These are phyloP conservation scores for Meiosimyza platycephala DNA, from an alignment of 2,888 invertebrate species.

Conservation along the genomic window DNA sequence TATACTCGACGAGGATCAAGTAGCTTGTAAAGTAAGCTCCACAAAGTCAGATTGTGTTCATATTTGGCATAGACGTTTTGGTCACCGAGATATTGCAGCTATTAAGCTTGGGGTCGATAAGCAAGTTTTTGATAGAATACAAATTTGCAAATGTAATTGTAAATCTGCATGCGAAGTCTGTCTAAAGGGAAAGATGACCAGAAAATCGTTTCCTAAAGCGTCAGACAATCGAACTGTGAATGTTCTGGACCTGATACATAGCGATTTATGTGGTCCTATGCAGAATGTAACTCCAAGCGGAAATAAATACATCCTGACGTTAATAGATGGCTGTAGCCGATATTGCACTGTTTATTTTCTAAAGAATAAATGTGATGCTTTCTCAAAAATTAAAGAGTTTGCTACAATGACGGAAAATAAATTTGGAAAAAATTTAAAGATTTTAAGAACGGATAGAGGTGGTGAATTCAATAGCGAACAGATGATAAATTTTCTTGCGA, in stretches of 20 bases:
- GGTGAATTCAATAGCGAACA: slow-evolving; percentile 2
- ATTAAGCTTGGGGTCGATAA: too few relatives aligned
- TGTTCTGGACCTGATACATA: slow-evolving; percentile 10
- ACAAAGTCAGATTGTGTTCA: too few relatives aligned
- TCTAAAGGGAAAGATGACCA: not conserved
- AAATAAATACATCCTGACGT: slow-evolving; percentile 1
- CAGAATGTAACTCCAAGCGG: slow-evolving; percentile 13
- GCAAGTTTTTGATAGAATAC: too few relatives aligned
- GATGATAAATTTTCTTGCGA: not conserved
- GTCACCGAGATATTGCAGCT: too few relatives aligned
- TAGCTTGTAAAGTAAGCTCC: not conserved
- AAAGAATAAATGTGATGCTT: too few relatives aligned
- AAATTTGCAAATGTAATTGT: too few relatives aligned
- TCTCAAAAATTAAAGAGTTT: slow-evolving; percentile 18
- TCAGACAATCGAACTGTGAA: not conserved
- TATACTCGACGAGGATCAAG: too few relatives aligned
- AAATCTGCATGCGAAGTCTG: too few relatives aligned
- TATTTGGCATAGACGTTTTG: too few relatives aligned
- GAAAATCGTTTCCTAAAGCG: slow-evolving; percentile 12
- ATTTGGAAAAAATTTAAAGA: not conserved
- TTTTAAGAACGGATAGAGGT: not conserved
- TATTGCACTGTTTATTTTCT: too few relatives aligned
- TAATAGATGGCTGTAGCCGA: too few relatives aligned
- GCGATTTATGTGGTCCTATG: slow-evolving; percentile 25
- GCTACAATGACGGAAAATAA: slow-evolving; percentile 1